These are phyloP conservation scores for Cirrhinus molitorella DNA, from an alignment of 2,797 vertebrate species.

Conservation along the genomic window DNA sequence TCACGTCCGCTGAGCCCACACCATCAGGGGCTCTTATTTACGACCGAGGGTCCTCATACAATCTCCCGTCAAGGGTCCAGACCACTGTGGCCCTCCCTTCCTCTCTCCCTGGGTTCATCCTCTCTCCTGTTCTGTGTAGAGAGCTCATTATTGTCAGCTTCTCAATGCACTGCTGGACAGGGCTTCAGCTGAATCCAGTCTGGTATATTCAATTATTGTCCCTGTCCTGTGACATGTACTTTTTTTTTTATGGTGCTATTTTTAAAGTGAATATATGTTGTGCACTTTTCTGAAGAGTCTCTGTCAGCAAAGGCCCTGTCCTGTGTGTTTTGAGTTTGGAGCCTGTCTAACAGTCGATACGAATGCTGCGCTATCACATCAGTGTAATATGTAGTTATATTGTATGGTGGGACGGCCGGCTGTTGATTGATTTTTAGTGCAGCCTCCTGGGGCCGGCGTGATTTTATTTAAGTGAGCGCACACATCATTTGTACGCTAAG, in stretches of 20 bases:
- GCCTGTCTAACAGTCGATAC: constrained; percentile 49
- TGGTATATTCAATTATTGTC: constrained; percentile 58
- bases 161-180: constrained; percentile 57
- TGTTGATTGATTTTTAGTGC: constrained; percentile 70
- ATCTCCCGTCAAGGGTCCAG: constrained; percentile 66
- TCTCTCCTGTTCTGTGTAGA: constrained; percentile 44
- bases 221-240: constrained; percentile 49
- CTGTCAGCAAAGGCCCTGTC: constrained; percentile 22
- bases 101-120: constrained; percentile 45
- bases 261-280: constrained; percentile 47
- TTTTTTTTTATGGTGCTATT: constrained; percentile 49
- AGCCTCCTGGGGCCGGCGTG: constrained; percentile 61
- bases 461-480: constrained; percentile 73
- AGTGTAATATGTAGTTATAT: constrained; percentile 63
- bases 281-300: constrained; percentile 44
- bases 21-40: constrained; percentile 82
- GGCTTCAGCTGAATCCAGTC: constrained; percentile 44
- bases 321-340: constrained; percentile 51
- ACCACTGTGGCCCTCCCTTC: constrained; percentile 28
- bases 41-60: constrained; percentile 72
- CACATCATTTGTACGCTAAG: constrained; percentile 55
- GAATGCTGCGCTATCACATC: constrained; percentile 46
- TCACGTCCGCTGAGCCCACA: constrained; percentile 77
- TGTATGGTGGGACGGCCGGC: constrained; percentile 66
- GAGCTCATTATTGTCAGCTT: constrained; percentile 60